phyloP scores from a whole-genome alignment of 53 echinoderm and acorn worm species.

The Stichopus horrens region DNA sequence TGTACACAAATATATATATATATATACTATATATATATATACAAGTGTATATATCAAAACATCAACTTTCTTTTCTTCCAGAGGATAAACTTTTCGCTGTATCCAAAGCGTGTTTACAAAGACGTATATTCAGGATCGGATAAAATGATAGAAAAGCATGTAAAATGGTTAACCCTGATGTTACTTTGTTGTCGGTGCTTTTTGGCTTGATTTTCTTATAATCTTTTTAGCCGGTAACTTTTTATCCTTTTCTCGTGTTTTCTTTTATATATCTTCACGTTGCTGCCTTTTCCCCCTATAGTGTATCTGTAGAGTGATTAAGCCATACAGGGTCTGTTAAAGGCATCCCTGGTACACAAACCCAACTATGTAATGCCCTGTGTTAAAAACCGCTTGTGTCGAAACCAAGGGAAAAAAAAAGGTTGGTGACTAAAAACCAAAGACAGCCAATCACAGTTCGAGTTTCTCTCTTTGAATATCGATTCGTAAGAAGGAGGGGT shows the following conservation, averaged over 20 bases:
- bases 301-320: background rate
- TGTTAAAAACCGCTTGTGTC: constrained; percentile 4
- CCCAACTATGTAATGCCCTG: background rate
- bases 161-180: background rate
- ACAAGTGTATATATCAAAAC: background rate
- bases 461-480: constrained; percentile 44
- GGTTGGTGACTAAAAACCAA: constrained; percentile 14
- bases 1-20: too few species aligned
- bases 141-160: background rate
- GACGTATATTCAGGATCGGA: background rate
- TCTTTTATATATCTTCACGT: background rate
- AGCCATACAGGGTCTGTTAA: constrained; percentile 28
- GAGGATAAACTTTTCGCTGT: background rate
- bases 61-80: background rate
- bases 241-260: background rate
- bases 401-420: background rate
- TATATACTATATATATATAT: too few species aligned
- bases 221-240: constrained; percentile 10
- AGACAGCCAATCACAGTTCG: constrained; percentile 19
- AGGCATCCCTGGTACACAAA: background rate
- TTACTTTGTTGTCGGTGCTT: background rate
- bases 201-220: background rate
- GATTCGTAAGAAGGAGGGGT: constrained; percentile 37
- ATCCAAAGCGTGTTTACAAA: background rate
- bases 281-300: background rate